Percentiles rank a stretch among this genome's conserved stretches.
These are phyloP conservation scores for Sphaerophoria taeniata DNA, from an alignment of 2,888 invertebrate species.

Conservation along the genomic window DNA sequence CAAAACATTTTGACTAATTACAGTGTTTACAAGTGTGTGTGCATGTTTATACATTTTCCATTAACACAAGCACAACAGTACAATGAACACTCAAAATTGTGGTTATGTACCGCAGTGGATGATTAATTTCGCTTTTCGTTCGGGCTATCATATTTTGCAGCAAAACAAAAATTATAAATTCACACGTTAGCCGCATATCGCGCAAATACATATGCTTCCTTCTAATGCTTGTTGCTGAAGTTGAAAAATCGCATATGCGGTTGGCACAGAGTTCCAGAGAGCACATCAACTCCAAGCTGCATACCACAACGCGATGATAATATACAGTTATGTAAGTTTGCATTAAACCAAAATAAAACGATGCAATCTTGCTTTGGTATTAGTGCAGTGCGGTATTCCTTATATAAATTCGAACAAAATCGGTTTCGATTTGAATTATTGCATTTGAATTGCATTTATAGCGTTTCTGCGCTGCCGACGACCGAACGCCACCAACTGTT, in stretches of 20 bases:
- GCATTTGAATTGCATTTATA: constrained; percentile 27
- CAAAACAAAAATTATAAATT: constrained; percentile 25
- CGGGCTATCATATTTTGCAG: constrained; percentile 46
- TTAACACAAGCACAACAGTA: neutral
- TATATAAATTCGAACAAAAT: constrained; percentile 11
- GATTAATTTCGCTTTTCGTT: constrained; percentile 60
- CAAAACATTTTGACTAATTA: constrained; percentile 56
- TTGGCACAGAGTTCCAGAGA: constrained; percentile 48
- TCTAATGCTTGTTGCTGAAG: constrained; percentile 20
- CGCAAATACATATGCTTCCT: constrained; percentile 42
- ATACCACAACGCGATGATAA: constrained; percentile 32
- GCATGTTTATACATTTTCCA: neutral
- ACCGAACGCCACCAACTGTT: neutral
- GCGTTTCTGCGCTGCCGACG: neutral
- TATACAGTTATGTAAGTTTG: constrained; percentile 56
- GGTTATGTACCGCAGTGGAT: constrained; percentile 48
- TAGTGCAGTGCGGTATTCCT: constrained; percentile 16
- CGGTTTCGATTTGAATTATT: constrained; percentile 17
- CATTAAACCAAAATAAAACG: constrained; percentile 59
- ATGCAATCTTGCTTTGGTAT: constrained; percentile 2
- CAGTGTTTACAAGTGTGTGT: neutral
- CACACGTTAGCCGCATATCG: constrained; percentile 26
- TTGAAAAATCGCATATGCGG: constrained; percentile 42
- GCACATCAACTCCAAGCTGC: neutral
- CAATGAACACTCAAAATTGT: constrained; percentile 7